These are phyloP conservation scores for Casuarius casuarius DNA, from an alignment of 2,113 vertebrate species.

Conservation along the genomic window DNA sequence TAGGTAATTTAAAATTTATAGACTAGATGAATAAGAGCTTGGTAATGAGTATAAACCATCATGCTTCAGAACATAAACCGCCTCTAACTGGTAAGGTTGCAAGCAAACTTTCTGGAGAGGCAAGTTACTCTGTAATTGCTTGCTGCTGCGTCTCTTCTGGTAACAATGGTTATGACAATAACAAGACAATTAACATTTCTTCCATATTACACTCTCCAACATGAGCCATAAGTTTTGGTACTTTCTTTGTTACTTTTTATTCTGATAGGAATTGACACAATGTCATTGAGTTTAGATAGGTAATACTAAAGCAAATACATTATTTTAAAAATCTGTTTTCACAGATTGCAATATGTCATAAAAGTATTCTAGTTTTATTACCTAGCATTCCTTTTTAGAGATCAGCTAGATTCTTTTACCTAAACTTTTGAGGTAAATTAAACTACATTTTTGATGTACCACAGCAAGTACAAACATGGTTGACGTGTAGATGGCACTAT, in stretches of 20 bases:
- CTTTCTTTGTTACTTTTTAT: neutral
- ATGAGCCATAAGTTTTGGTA: neutral
- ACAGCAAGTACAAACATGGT: neutral
- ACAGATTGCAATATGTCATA: neutral
- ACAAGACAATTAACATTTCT: neutral
- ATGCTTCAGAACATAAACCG: neutral
- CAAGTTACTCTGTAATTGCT: neutral
- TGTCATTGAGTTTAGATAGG: neutral
- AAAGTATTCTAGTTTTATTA: neutral
- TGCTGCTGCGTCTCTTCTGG: neutral
- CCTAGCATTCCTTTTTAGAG: neutral
- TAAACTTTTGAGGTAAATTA: neutral
- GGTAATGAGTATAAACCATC: neutral
- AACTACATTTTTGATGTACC: neutral
- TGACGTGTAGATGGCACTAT: neutral
- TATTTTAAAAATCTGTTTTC: neutral
- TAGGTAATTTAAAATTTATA: neutral
- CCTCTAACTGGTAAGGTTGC: neutral
- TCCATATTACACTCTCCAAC: neutral
- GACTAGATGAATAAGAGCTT: neutral
- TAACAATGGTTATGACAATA: neutral
- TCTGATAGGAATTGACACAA: neutral
- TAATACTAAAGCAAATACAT: neutral
- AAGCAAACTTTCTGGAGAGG: neutral
- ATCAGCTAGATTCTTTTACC: neutral